Conservation (phyloP, 2,113 vertebrate genomes). For the Lethenteron camtschaticum region DNA sequence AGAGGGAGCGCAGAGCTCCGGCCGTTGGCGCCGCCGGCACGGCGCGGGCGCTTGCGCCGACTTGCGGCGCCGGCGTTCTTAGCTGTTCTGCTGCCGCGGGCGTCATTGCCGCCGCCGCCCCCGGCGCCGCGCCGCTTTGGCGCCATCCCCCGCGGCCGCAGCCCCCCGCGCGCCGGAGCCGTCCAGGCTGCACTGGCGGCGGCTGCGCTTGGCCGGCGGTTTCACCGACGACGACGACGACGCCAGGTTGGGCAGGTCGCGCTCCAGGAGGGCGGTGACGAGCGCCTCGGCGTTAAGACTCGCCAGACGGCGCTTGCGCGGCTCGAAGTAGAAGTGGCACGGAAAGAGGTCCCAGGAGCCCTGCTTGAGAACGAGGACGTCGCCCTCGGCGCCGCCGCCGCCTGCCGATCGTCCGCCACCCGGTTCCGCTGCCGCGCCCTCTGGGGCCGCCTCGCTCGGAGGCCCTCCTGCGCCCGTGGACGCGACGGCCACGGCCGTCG, state of each 20-base stretch:
- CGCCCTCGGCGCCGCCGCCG: constrained; percentile 17
- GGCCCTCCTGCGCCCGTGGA: constrained; percentile 13
- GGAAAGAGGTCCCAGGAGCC: constrained; percentile 7
- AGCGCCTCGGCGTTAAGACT: constrained; percentile 90
- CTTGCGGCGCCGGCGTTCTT: neutral
- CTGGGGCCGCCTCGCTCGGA: constrained; percentile 22
- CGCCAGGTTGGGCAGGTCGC: constrained; percentile 12
- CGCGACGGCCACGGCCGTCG: constrained; percentile 13
- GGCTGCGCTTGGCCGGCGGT: neutral
- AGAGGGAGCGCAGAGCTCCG: neutral
- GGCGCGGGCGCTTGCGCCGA: neutral
- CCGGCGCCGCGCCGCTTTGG: neutral
- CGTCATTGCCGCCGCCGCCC: neutral
- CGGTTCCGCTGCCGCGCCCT: constrained; percentile 10
- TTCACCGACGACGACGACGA: neutral
- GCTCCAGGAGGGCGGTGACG: constrained; percentile 68
- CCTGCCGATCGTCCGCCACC: constrained; percentile 15
- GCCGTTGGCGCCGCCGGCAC: neutral
- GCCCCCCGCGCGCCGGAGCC: neutral
- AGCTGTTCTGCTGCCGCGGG: neutral
- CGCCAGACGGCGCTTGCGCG: constrained; percentile 65
- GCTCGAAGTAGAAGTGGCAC: constrained; percentile 27
- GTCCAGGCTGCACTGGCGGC: neutral
- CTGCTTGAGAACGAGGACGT: constrained; percentile 7
- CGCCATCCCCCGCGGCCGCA: neutral